phyloP scores from a whole-genome alignment of 2,797 vertebrate species.

The Acanthis flammea region DNA sequence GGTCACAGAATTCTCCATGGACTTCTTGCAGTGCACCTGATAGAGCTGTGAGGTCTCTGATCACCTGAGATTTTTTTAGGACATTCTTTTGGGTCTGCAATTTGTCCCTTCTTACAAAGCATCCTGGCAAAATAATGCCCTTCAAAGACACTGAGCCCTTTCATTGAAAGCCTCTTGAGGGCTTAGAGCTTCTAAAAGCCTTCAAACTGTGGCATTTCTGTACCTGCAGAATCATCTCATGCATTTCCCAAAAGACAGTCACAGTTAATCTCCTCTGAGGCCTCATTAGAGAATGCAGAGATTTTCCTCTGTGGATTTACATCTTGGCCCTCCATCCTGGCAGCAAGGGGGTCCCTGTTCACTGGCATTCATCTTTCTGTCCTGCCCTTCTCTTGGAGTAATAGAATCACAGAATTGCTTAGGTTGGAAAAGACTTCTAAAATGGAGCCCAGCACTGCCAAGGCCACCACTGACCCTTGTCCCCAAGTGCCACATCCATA shows the following conservation, averaged over 20 bases:
- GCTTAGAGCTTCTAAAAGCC: neutral
- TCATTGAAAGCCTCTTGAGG: neutral
- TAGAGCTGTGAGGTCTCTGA: neutral
- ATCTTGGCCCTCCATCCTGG: neutral
- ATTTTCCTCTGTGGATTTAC: neutral
- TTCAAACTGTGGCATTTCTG: neutral
- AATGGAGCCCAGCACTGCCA: neutral
- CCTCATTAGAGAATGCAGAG: constrained; percentile 27
- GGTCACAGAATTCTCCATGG: neutral
- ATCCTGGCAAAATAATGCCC: neutral
- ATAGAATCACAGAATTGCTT: neutral
- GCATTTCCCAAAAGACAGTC: neutral
- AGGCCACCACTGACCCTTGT: neutral
- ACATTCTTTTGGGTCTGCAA: neutral
- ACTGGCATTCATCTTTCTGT: neutral
- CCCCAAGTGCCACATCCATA: neutral
- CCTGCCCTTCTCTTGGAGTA: neutral
- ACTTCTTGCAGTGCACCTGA: neutral
- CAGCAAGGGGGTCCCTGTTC: neutral
- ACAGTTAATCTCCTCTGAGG: neutral
- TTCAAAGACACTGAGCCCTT: neutral
- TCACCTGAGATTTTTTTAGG: neutral
- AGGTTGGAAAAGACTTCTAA: neutral
- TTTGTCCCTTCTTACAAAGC: neutral
- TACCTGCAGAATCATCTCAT: neutral